phyloP scores from a whole-genome alignment of 2,113 vertebrate genomes.

The Dasypus novemcinctus region DNA sequence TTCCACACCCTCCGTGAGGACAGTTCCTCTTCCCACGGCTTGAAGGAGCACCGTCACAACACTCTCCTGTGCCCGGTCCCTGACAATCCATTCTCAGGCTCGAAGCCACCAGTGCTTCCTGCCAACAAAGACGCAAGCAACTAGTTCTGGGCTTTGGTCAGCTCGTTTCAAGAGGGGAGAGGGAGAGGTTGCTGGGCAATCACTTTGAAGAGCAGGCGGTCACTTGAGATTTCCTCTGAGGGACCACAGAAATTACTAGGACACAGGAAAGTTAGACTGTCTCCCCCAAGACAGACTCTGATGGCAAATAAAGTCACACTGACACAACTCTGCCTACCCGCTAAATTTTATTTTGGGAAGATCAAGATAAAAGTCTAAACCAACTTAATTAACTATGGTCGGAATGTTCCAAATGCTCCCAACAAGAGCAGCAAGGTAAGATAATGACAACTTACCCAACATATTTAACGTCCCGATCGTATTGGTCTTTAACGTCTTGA shows the following conservation, averaged over 20 bases:
- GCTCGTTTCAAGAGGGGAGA: not conserved
- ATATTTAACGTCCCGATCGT: slow-evolving; percentile 98
- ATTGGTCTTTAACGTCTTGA: slow-evolving; percentile 98
- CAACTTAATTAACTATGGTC: accelerated
- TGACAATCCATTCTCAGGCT: not conserved
- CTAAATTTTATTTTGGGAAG: accelerated
- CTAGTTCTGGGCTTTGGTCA: not conserved
- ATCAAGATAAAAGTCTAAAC: not conserved
- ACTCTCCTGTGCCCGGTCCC: not conserved
- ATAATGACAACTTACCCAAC: slow-evolving; percentile 90
- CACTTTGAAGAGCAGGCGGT: not conserved
- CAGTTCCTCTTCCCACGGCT: not conserved
- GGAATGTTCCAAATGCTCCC: not conserved
- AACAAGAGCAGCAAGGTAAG: not conserved
- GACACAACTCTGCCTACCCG: not conserved
- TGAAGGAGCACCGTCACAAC: not conserved
- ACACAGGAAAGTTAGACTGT: not conserved
- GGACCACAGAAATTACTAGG: not conserved
- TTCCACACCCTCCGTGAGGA: not conserved
- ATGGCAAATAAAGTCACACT: not conserved
- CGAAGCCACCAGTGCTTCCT: not conserved
- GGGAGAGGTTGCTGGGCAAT: not conserved
- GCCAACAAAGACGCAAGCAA: not conserved
- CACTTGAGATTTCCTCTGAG: not conserved
- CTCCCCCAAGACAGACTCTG: not conserved